Base-by-base conservation (phyloP, 2,888 invertebrate genomes). In the Parthenolecanium corni region DNA sequence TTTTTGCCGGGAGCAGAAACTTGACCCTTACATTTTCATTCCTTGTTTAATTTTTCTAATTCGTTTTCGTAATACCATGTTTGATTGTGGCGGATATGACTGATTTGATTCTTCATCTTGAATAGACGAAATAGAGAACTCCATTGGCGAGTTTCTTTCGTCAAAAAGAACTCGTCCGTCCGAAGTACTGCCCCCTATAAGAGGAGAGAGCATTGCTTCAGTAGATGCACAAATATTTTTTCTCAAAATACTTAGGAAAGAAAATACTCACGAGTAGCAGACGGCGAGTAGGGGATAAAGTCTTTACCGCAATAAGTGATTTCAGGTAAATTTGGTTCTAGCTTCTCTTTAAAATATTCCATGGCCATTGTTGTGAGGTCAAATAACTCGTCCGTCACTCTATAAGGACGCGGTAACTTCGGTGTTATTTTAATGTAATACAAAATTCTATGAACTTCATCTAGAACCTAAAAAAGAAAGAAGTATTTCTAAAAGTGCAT, bases 361-460 rank as follows among this genome's bases (percentile, higher is more conserved):
- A 94, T 93, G 38, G 94, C 94, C 94, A 94, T 94, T 42, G 92
- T 91, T 42, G 92, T 92, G 67, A 94, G 79, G 77, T 94, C 94
- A 76, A 92, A 90, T 64, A 94, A 77, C 74, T 94, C 93, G 76
- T 93, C 93, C 9, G 92, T 90, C 65, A 94, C 89, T 75, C 91
- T 90, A 75, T 89, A 93, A 51, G 93, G 90, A 71, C 90, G 80
- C 67, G 86, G 86, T 69, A 90, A 75, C 73, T 86, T 88, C 24
- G 86, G 83, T 67, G 87, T 89, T 68, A 81, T 82, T 77, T 86
- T 85, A 68, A 94, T 82, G 73, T 89, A 88, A 69, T 83, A 80
- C 69, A 93, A 77, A 73, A 94, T 89, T 71, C 85, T 83, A 72
- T 86, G 85, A 65, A 93, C 87, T 77, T 94, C 93, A 77, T 94